These are phyloP conservation scores for Melipona beecheii DNA, from an alignment of 2,888 invertebrate genomes.

Conservation along the genomic window DNA sequence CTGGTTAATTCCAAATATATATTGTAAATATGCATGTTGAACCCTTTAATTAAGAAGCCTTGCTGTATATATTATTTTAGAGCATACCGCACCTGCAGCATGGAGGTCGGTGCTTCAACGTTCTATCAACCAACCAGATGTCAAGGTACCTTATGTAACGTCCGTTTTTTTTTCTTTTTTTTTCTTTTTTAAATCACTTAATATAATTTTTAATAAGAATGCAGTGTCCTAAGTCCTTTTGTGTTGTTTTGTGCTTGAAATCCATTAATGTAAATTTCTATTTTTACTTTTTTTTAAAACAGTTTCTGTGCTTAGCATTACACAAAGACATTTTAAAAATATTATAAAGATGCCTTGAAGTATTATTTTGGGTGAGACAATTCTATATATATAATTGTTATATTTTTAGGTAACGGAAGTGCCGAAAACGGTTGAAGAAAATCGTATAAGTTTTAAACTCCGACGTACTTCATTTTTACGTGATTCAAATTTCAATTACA, in stretches of 20 bases:
- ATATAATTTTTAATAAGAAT: background rate
- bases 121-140: slow-evolving; percentile 78
- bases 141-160: slow-evolving; percentile 78
- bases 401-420: slow-evolving; percentile 80
- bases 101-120: slow-evolving; percentile 83
- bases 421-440: slow-evolving; percentile 82
- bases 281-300: background rate
- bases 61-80: slow-evolving; percentile 81
- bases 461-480: slow-evolving; percentile 82
- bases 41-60: slow-evolving; percentile 64
- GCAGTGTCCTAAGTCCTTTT: background rate
- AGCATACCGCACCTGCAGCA: slow-evolving; percentile 82
- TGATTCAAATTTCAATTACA: slow-evolving; percentile 83
- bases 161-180: slow-evolving; percentile 49
- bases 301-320: slow-evolving; percentile 1
- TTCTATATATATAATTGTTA: background rate
- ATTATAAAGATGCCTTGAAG: background rate
- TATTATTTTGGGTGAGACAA: background rate
- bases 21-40: slow-evolving; percentile 55
- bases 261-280: slow-evolving; percentile 25
- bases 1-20: slow-evolving; percentile 41
- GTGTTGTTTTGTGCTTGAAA: slow-evolving; percentile 44
- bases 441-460: slow-evolving; percentile 79
- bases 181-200: slow-evolving; percentile 33
- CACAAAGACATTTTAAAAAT: background rate